A percentile compares a stretch with the other conserved stretches of the same genome.
These are phyloP conservation scores for Pristionchus maxplancki DNA, from an alignment of 2,888 invertebrate genomes.

Conservation along the genomic window DNA sequence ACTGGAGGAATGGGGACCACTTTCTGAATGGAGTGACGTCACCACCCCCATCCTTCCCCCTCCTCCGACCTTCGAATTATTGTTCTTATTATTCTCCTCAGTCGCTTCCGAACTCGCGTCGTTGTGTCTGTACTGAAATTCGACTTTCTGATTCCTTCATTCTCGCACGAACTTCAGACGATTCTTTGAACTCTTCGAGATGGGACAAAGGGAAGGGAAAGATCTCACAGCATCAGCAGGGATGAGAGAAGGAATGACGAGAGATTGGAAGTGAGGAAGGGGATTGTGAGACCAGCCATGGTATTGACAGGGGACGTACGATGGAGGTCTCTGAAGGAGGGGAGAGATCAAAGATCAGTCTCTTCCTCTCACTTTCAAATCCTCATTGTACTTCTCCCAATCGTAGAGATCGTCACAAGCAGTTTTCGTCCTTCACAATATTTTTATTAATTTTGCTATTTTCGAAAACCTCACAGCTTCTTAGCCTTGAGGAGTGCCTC, in stretches of 20 bases:
- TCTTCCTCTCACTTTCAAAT: neutral
- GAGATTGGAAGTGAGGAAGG: neutral
- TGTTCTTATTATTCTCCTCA: neutral
- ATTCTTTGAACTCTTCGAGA: neutral
- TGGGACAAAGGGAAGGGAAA: neutral
- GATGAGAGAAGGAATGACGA: slow-evolving; percentile 13
- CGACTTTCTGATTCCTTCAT: neutral
- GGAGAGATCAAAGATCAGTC: neutral
- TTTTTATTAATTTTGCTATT: neutral
- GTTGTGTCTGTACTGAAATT: neutral
- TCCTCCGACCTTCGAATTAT: neutral
- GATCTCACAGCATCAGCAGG: slow-evolving; percentile 7
- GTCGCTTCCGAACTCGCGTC: neutral
- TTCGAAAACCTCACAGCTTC: neutral
- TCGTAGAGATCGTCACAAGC: slow-evolving; percentile 9
- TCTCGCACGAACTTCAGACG: neutral
- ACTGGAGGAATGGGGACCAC: neutral
- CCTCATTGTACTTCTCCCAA: slow-evolving; percentile 26
- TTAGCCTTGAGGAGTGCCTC: neutral
- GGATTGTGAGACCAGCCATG: slow-evolving; percentile 10
- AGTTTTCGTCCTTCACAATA: neutral
- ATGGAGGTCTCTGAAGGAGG: neutral
- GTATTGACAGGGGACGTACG: neutral
- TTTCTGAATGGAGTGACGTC: neutral
- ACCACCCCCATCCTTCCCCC: neutral